Evolutionary conservation across 2,888 invertebrate genomes (phyloP).

Genomic region (Hyposoter didymator): DNA sequence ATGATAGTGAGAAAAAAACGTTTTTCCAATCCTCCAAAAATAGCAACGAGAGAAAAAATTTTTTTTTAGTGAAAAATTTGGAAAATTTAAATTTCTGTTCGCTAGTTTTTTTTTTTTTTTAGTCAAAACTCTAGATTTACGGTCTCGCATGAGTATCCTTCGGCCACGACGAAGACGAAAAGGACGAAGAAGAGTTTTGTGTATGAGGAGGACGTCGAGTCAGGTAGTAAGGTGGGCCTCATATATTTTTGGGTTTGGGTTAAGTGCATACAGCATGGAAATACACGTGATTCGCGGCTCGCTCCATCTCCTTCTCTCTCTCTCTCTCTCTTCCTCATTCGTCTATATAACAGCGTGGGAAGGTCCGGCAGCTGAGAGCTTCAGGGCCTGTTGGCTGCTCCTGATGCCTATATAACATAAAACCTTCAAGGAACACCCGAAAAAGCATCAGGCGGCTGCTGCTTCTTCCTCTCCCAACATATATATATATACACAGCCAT

Average conservation of each 20-base stretch:
- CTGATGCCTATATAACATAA: conserved; percentile 31
- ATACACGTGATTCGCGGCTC: conserved; percentile 37
- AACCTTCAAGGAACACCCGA: conserved; percentile 70
- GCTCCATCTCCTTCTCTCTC: conserved; percentile 1
- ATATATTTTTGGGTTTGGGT: conserved; percentile 63
- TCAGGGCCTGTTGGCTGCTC: conserved; percentile 61
- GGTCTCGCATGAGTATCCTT: not conserved
- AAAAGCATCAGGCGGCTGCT: conserved; percentile 73
- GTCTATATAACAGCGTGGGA: conserved; percentile 81
- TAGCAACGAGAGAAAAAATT: too few relatives aligned
- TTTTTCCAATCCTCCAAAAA: too few relatives aligned
- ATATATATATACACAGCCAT: not conserved
- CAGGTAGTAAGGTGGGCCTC: conserved; percentile 78
- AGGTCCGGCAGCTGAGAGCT: conserved; percentile 82
- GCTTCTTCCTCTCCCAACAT: conserved; percentile 35
- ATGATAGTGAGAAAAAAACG: too few relatives aligned
- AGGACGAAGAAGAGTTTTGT: conserved; percentile 32
- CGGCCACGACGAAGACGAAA: conserved; percentile 56
- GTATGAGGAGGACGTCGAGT: conserved; percentile 68
- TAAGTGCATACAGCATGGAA: conserved; percentile 65
- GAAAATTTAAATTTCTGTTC: too few relatives aligned
- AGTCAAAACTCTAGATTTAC: not conserved
- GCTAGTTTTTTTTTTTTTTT: not conserved
- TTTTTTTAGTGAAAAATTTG: too few relatives aligned
- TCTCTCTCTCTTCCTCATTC: conserved; percentile 40